These are phyloP conservation scores for Cnemophilus loriae DNA, from an alignment of 2,113 vertebrate species.

Conservation along the genomic window DNA sequence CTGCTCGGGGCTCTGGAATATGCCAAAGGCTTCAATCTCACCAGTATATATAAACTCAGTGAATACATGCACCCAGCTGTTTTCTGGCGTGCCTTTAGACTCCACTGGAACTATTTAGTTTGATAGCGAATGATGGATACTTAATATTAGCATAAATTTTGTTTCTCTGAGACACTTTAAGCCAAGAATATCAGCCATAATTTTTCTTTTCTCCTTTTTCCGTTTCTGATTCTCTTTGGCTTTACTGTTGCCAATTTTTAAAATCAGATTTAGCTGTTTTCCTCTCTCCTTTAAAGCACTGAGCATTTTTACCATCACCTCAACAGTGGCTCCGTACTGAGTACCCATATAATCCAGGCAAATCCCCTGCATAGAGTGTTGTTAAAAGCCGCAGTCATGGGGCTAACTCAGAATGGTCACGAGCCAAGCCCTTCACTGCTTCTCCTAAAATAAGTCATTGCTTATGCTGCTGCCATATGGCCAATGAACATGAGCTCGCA, in stretches of 20 bases:
- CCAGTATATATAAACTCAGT: slow-evolving; percentile 2
- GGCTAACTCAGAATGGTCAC: neutral
- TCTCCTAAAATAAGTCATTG: slow-evolving; percentile 7
- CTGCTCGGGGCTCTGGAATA: neutral
- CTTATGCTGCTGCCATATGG: slow-evolving; percentile 37
- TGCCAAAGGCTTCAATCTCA: slow-evolving; percentile 21
- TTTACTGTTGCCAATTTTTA: neutral
- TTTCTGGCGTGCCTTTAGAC: slow-evolving; percentile 5
- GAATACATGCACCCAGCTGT: neutral
- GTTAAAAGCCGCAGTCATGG: neutral
- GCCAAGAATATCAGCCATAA: slow-evolving; percentile 6
- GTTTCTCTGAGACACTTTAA: neutral
- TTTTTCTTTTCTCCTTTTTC: neutral
- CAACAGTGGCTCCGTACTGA: neutral
- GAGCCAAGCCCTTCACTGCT: neutral
- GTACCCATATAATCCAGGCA: neutral
- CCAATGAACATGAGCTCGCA: neutral
- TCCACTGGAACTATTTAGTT: slow-evolving; percentile 17
- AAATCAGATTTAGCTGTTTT: neutral
- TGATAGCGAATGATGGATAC: neutral
- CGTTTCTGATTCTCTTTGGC: neutral
- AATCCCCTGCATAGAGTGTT: neutral
- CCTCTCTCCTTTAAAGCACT: neutral
- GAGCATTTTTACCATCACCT: neutral
- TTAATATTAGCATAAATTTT: slow-evolving; percentile 9